A percentile compares a stretch with the other conserved stretches of the same genome.
Conservation (phyloP, 30 jellyfish, hydroid and myxozoan species). For the Hydra vulgaris region DNA sequence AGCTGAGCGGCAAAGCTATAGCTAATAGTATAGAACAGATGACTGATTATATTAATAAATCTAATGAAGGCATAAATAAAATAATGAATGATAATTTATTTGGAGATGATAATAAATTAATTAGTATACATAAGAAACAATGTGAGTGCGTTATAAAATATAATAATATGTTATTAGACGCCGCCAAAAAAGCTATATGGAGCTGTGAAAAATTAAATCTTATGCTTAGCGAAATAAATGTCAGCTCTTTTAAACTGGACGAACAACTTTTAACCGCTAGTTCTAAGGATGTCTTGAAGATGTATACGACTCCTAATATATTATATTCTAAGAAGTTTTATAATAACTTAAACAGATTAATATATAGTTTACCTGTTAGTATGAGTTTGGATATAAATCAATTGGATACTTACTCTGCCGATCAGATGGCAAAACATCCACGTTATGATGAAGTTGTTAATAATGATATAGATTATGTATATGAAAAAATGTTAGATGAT, state of each 20-base stretch:
- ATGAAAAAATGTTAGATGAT: background rate
- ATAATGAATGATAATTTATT: background rate
- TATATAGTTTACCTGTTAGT: background rate
- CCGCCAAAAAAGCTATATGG: background rate
- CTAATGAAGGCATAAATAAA: background rate
- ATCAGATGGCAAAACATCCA: too few species aligned
- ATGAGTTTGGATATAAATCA: too few species aligned
- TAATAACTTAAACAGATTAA: background rate
- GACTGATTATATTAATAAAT: background rate
- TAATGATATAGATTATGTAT: background rate
- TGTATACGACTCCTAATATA: background rate
- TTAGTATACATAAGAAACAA: background rate
- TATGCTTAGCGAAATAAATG: background rate
- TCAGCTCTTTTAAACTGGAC: background rate
- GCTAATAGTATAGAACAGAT: background rate
- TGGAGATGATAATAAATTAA: background rate
- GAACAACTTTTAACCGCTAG: background rate
- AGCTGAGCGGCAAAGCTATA: background rate
- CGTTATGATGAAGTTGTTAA: background rate
- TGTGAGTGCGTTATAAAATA: background rate
- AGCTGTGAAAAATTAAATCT: background rate
- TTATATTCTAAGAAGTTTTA: background rate
- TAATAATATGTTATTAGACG: background rate
- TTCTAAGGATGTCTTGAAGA: background rate
- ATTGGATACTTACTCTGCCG: too few species aligned